A percentile compares a stretch with the other conserved stretches of the same genome.
These are phyloP conservation scores for Arbacia lixula DNA, from an alignment of 53 echinoderm and acorn worm species.

Conservation along the genomic window DNA sequence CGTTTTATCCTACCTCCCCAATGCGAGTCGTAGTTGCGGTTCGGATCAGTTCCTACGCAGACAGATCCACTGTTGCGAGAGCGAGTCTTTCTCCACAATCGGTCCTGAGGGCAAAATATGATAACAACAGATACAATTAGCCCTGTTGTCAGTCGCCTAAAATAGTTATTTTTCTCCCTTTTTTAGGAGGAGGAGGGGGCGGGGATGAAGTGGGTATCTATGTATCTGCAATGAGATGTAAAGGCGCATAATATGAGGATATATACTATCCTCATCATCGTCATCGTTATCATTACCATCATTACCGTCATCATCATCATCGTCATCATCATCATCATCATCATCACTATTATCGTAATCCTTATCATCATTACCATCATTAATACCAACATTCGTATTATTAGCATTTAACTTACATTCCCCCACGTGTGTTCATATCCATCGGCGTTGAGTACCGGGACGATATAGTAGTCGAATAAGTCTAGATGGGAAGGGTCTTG, in stretches of 20 bases:
- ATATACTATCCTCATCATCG: constrained; percentile 36
- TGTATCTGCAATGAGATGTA: too few species aligned
- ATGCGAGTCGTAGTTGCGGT: constrained; percentile 68
- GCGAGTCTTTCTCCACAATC: constrained; percentile 81
- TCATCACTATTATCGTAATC: constrained; percentile 5
- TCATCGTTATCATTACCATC: constrained; percentile 16
- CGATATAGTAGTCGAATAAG: constrained; percentile 60
- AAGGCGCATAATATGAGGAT: too few species aligned
- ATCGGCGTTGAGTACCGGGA: constrained; percentile 68
- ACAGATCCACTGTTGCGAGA: constrained; percentile 6
- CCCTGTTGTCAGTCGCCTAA: not conserved
- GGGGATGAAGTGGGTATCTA: too few species aligned
- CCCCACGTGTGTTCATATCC: constrained; percentile 60
- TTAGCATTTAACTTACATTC: constrained; percentile 47
- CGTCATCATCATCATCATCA: constrained; percentile 25
- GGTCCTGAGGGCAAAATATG: not conserved
- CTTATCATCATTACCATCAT: constrained; percentile 26
- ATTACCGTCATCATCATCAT: constrained; percentile 19
- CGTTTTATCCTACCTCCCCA: not conserved
- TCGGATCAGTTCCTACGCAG: constrained; percentile 72
- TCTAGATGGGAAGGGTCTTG: constrained; percentile 26
- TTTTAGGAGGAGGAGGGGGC: too few species aligned
- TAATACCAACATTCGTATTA: too few species aligned
- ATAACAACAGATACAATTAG: not conserved
- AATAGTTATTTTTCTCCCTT: not conserved